Evolutionary conservation across 2,113 vertebrate species (phyloP), one percentile per base, ranked within the genome.

Genomic region (Thryonomys swinderianus): DNA sequence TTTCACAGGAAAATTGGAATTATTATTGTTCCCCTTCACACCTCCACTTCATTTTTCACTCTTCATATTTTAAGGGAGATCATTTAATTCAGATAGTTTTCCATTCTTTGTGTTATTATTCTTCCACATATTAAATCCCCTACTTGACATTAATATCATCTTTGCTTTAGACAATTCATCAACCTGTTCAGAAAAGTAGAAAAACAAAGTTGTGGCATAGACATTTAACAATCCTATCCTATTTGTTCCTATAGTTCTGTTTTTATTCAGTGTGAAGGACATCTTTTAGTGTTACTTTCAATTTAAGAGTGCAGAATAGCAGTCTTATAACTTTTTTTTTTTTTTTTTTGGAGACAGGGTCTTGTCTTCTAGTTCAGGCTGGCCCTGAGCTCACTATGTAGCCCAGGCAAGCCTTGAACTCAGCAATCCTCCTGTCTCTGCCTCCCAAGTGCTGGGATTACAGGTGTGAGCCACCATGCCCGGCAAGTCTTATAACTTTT

Each of bases 101-200:
- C 37, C 7, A 51, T 61, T 21, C 8, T 0, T 9, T 42, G 42
- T 42, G 27, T 4, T 37, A 3, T 7, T n/a, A 10, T 2, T 45
- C 13, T 18, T 57, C 48, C 9, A 18, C 3, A 20, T 12, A 2
- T 23, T 79, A 64, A 73, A 74, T 34, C 11, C 21, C 7, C 34
- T 23, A 23, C 3, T 25, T 85, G n/a, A n/a, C 5, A 71, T 25
- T 8, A 21, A 55, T 42, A 2, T 13, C 12, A 42, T 55, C 55
- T 48, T 61, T 67, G 1, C n/a, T 92, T 94, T 57, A 59, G 48
- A n/a, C 3, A 32, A 30, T 45, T 89, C 59, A 69, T 51, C 45
- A 76, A 16, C 34, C 37, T 71, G 27, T 69, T 67, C 32, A 51
- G 45, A 89, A 81, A 76, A 66, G 7, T 57, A 69, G 6, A 16